Evolutionary conservation across 1,140 invertebrate species (phyloP).

Genomic region (Drosophila lini): DNA sequence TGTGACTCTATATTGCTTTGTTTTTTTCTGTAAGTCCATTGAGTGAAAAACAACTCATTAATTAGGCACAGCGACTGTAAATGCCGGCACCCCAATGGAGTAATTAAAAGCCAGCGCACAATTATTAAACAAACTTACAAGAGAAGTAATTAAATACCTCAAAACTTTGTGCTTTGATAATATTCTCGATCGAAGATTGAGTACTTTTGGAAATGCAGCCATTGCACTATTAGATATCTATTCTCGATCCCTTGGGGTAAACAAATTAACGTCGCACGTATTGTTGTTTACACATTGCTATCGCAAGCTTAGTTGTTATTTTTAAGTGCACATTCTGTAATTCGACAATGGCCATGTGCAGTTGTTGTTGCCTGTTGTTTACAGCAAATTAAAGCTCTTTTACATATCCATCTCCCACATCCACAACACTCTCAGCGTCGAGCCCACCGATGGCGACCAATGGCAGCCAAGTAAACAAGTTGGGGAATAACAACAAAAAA

Average conservation of each 20-base stretch:
- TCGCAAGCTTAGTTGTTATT: conserved; percentile 48
- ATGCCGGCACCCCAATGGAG: neutral
- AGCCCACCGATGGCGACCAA: conserved; percentile 67
- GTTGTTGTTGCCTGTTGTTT: conserved; percentile 48
- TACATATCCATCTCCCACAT: conserved; percentile 37
- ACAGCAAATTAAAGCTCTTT: conserved; percentile 43
- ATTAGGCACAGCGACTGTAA: neutral
- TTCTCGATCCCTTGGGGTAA: conserved; percentile 10
- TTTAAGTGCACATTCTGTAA: conserved; percentile 37
- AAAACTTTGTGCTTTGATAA: neutral
- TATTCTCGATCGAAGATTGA: neutral
- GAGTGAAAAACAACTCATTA: conserved; percentile 33
- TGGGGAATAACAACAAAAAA: conserved; percentile 37
- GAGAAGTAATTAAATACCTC: neutral
- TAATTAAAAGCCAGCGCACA: conserved; percentile 3
- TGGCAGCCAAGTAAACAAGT: conserved; percentile 60
- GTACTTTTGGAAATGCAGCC: neutral
- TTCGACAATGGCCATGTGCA: conserved; percentile 39
- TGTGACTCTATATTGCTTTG: conserved; percentile 27
- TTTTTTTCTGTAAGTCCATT: conserved; percentile 25
- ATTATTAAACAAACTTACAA: neutral
- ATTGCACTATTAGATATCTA: conserved; percentile 2
- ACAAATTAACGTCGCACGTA: conserved; percentile 3
- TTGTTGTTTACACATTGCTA: conserved; percentile 56
- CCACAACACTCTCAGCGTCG: conserved; percentile 29